Conservation (phyloP, 2,113 vertebrate species). For the Euleptes europaea region DNA sequence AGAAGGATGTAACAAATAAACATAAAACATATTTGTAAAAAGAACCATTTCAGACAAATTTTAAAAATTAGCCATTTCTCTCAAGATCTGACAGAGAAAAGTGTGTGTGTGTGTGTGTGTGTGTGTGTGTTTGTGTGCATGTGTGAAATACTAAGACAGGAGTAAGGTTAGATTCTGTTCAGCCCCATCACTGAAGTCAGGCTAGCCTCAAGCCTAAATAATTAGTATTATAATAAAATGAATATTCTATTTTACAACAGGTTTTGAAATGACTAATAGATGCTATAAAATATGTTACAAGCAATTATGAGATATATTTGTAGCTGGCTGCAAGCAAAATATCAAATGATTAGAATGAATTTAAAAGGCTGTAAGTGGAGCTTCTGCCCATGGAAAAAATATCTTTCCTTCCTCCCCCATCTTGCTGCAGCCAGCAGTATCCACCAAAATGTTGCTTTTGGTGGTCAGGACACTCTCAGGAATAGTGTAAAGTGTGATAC, state of each 20-base stretch:
- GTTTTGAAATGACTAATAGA: neutral
- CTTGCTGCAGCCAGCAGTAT: no score
- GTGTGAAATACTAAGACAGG: neutral
- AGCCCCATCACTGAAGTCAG: neutral
- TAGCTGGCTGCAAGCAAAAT: neutral
- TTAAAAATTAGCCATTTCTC: neutral
- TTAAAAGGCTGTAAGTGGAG: no score
- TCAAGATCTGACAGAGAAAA: no score
- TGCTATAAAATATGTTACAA: neutral
- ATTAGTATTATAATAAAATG: neutral
- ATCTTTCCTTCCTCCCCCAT: no score
- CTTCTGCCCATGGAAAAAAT: no score
- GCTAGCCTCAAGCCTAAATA: neutral
- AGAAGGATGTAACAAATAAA: neutral
- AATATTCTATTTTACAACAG: neutral
- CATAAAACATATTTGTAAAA: neutral
- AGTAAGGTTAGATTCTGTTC: neutral
- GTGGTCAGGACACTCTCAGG: no score
- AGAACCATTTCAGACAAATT: neutral
- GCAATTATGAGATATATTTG: neutral
- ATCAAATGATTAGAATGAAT: neutral
- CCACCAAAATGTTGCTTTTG: no score
- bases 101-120: no score
- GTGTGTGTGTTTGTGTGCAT: no score
- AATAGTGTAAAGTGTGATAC: no score